Conservation (phyloP, 2,113 vertebrate genomes). For the Pipa parva region DNA sequence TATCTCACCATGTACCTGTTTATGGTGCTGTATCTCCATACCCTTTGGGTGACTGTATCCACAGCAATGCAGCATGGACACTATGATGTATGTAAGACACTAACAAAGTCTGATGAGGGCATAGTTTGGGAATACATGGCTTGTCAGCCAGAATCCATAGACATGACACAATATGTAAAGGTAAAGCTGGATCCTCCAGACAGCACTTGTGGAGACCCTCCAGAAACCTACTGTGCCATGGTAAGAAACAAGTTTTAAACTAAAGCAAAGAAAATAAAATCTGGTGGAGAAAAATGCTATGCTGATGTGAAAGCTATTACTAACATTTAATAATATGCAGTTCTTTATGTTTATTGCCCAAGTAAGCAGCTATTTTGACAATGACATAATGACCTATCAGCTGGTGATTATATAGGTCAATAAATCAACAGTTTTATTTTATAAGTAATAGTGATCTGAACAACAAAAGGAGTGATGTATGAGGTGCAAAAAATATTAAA, state of each 20-base stretch:
- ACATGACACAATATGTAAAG: slow-evolving; percentile 95
- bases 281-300: no score
- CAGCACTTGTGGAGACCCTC: slow-evolving; percentile 95
- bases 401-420: no score
- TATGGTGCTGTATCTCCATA: slow-evolving; percentile 80
- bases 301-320: no score
- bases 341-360: no score
- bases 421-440: no score
- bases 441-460: no score
- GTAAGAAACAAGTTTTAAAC: slow-evolving; percentile 67
- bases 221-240: slow-evolving; percentile 94
- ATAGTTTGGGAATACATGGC: slow-evolving; percentile 98
- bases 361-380: no score
- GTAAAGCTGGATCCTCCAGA: slow-evolving; percentile 90
- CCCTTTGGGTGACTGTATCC: slow-evolving; percentile 81
- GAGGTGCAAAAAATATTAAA: no score
- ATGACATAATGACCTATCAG: no score
- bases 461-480: no score
- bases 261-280: not conserved
- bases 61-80: slow-evolving; percentile 90
- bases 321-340: no score
- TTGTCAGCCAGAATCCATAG: slow-evolving; percentile 92
- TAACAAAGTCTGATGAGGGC: slow-evolving; percentile 90
- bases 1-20: slow-evolving; percentile 79
- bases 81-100: slow-evolving; percentile 95